Base-by-base conservation (phyloP, 2,888 invertebrate species). In the Tipula confusa region DNA sequence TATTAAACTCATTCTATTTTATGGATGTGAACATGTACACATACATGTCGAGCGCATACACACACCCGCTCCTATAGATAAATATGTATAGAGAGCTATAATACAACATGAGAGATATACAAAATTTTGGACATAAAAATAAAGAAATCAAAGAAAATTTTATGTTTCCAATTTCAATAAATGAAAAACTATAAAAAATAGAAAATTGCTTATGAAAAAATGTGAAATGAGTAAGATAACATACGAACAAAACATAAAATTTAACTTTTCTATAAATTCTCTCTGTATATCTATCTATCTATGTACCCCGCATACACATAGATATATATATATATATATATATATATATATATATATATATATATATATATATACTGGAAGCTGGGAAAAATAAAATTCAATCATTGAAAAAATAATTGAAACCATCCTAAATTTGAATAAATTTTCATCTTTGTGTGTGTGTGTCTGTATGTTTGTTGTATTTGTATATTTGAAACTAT, bases 111-210 rank as follows among this genome's bases (percentile, higher is more conserved):
- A 36, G 43, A 43, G n/a, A 43, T 43, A 43, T 43, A 43, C 43
- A 15, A 43, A 43, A 43, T 64, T 18, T 64, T 64, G 64, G 64
- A 64, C 64, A 64, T 64, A 64, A 64, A 64, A 64, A 64, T 64
- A 64, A 64, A 64, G 64, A 64, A 64, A 64, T 64, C 64, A 64
- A 64, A 64, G 64, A 64, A 48, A 64, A 64, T 64, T 64, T 64
- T 64, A 64, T 64, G 64, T 64, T 64, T 64, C 64, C 64, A 64
- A 64, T 64, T 64, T 64, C 64, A 64, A 64, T 64, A 64, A 64
- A 64, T 64, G 64, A 64, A 64, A 64, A 64, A 64, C 64, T 64
- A 64, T 64, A 64, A 64, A 64, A 64, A 64, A 64, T 64, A 64
- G 64, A 64, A 64, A 64, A 64, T 64, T 64, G 64, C 64, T 64